Evolutionary conservation across 1,140 invertebrate genomes (phyloP), one percentile per base, ranked within the genome.

Genomic region (Polypedilum vanderplanki): DNA sequence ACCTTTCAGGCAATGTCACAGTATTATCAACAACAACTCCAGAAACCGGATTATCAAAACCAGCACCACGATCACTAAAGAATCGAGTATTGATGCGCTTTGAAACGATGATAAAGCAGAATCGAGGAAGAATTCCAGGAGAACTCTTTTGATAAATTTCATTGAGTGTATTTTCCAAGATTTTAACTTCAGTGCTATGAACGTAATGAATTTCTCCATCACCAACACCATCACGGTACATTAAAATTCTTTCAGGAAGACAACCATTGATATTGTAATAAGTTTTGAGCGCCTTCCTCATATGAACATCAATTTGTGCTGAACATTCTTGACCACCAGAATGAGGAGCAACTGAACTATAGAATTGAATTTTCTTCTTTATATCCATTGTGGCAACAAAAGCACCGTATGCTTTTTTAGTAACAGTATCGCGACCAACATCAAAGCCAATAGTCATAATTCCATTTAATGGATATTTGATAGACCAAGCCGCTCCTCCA

Each of bases 401-500:
- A 0, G 89, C 87, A 74, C 93, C 88, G 84, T 88, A 90, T 78
- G 88, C 86, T 79, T 87, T 87, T 73, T 83, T 81, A 78, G 87
- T 88, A 65, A 84, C 81, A 3, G 88, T 85, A 76, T 95, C 92
- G 79, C 96, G 94, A 76, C 93, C 95, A 5, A 94, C 90, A 80
- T 97, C 95, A 79, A 94, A 94, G 0, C 95, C 95, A 40, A 94
- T 84, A 0, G 95, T 87, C 95, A 98, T 97, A 0, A 93, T 76
- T 0, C 80, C 80, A 0, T 77, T 80, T 5, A 91, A 73, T 0
- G 94, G 94, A 73, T 95, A 85, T 1, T 87, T 80, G 3, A 94
- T 84, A 4, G 85, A 85, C 95, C 96, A 98, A 0, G 95, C 90
- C 2, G 91, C 88, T 10, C 95, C 95, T 3, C 95, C 95, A 4